Evolutionary conservation across 2,888 invertebrate genomes (phyloP).

Genomic region (Rhorus exstirpatorius): DNA sequence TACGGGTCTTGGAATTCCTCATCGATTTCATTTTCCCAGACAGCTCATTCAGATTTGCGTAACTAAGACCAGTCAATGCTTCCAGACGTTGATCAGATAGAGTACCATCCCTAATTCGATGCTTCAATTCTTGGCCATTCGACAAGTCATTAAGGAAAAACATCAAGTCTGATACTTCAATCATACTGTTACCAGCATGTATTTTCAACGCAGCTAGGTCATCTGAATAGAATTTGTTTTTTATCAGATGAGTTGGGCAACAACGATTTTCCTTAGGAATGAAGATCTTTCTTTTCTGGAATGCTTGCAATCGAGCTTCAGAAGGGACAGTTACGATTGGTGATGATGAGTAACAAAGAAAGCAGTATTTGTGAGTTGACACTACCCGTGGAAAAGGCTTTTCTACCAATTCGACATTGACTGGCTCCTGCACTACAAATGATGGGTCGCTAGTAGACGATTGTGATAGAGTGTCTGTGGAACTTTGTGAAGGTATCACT

Average conservation of each 20-base stretch:
- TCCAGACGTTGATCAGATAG: conserved; percentile 14
- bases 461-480: conserved; percentile 20
- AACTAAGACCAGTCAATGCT: conserved; percentile 10
- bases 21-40: too few species aligned
- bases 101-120: conserved; percentile 17
- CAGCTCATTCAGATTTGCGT: too few species aligned
- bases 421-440: conserved; percentile 8
- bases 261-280: too few species aligned
- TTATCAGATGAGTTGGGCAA: too few species aligned
- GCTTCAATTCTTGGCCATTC: conserved; percentile 46
- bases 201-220: too few species aligned
- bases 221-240: too few species aligned
- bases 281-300: conserved; percentile 34
- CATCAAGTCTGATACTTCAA: too few species aligned
- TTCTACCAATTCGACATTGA: conserved; percentile 16
- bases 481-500: conserved; percentile 7
- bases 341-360: conserved; percentile 27
- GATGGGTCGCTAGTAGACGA: conserved; percentile 28
- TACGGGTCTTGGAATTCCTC: too few species aligned
- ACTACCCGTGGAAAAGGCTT: conserved; percentile 14
- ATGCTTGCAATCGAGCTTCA: conserved; percentile 24
- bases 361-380: conserved; percentile 49
- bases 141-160: too few species aligned
- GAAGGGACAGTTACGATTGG: conserved; percentile 21
- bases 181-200: too few species aligned